Base-by-base conservation (phyloP, 2,113 vertebrate genomes). In the Microtus oregoni region DNA sequence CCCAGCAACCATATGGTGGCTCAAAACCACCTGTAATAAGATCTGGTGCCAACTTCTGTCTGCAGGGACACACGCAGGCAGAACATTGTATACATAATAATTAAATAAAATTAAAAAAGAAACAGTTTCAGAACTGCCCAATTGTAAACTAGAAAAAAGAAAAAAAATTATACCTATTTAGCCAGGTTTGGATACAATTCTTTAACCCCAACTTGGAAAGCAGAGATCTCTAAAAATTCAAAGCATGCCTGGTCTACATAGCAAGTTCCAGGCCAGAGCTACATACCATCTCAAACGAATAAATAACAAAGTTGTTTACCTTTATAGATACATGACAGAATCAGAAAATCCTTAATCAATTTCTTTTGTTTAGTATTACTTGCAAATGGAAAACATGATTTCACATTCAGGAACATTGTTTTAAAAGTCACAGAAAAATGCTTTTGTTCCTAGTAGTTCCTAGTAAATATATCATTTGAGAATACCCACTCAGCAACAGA, bases 401-500 rank as follows among this genome's bases (percentile, higher is more conserved):
- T 76, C 47, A 92, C 50, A 94, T n/a, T 86, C 44, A 95, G 92
- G 75, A 94, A 90, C 44, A 92, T 20, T 81, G 30, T 86, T 89
- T 35, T 7, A 89, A 5, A 35, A 76, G 52, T 75, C 96, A 87
- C 5, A 90, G 4, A 92, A 95, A 94, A 94, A 95, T 41, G 55
- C 38, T 92, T 70, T 89, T 73, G 44, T 79, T 96, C 22, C 68
- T 65, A 95, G 70, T 81, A 93, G 41, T 41, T 41, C 41, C 41
- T 41, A 41, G 41, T 41, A 41, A 70, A 22, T 87, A 52, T 93
- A 95, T 92, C 52, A 93, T 90, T 94, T 97, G 68, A 93, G 41
- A 95, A 93, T 24, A 81, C n/a, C 78, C 72, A 78, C 41, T 92
- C 41, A 81, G 55, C 83, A 90, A 92, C 26, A 95, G 47, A 97